These are phyloP conservation scores for Serranochromis macrocephalus DNA, from an alignment of 2,113 vertebrate genomes.

Conservation along the genomic window DNA sequence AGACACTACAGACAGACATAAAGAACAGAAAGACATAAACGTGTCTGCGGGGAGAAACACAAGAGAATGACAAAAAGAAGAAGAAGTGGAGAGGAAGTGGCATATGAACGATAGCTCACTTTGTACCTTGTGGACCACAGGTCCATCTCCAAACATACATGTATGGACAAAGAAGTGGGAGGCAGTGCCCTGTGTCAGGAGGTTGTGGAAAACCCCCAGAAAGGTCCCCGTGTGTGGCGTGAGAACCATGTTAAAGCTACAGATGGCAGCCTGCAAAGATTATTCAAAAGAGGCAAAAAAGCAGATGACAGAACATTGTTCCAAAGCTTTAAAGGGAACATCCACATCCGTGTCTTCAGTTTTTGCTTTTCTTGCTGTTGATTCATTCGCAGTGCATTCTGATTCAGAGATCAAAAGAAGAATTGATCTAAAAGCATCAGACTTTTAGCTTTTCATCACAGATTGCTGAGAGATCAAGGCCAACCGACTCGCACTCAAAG, in stretches of 20 bases:
- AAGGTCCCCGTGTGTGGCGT: constrained; percentile 49
- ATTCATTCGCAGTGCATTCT: not conserved
- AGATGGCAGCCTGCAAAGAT: constrained; percentile 21
- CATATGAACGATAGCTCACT: not conserved
- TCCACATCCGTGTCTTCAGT: not conserved
- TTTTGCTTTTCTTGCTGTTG: not conserved
- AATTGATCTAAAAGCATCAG: not conserved
- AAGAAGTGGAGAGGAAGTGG: not conserved
- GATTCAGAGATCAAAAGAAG: not conserved
- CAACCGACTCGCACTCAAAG: not conserved
- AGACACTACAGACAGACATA: not conserved
- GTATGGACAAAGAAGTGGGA: not conserved
- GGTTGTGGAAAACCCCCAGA: constrained; percentile 30
- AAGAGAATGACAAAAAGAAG: not conserved
- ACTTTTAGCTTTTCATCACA: not conserved
- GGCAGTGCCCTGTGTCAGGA: constrained; percentile 14
- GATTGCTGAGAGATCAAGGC: not conserved
- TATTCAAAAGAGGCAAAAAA: not conserved
- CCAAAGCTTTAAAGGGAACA: not conserved
- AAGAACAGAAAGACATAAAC: not conserved
- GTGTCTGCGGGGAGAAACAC: not conserved
- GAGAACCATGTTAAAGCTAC: constrained; percentile 46
- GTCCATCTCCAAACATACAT: not conserved
- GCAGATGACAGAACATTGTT: not conserved
- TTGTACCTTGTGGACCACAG: not conserved